Conservation (phyloP, 2,888 invertebrate genomes). For the Agrilus cyanescens region DNA sequence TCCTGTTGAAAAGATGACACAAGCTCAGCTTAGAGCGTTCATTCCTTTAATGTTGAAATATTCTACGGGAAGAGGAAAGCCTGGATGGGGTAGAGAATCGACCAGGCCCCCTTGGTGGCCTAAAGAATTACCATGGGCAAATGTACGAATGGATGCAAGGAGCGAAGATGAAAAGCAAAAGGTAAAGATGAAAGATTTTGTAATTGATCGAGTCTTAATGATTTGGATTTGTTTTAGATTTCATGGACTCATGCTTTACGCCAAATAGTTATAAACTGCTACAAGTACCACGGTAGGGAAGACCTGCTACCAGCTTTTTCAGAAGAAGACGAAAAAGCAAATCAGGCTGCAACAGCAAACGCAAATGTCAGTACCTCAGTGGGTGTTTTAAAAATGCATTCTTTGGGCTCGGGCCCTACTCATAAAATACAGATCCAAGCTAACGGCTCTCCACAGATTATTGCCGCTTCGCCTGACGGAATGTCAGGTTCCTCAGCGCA, state of each 20-base stretch:
- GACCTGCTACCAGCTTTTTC: slow-evolving; percentile 89
- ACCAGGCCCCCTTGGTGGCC: slow-evolving; percentile 98
- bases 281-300: slow-evolving; percentile 94
- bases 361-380: slow-evolving; percentile 36
- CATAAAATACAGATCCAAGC: slow-evolving; percentile 41
- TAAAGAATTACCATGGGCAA: slow-evolving; percentile 94
- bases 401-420: slow-evolving; percentile 34
- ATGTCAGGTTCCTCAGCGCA: slow-evolving; percentile 44
- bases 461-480: slow-evolving; percentile 40
- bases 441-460: slow-evolving; percentile 39
- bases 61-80: slow-evolving; percentile 92
- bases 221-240: slow-evolving; percentile 49
- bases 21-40: slow-evolving; percentile 91
- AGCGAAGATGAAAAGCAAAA: slow-evolving; percentile 95
- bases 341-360: slow-evolving; percentile 43
- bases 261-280: slow-evolving; percentile 95
- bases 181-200: slow-evolving; percentile 40
- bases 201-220: slow-evolving; percentile 1
- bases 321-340: slow-evolving; percentile 77
- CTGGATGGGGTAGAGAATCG: slow-evolving; percentile 94
- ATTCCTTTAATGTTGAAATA: slow-evolving; percentile 97
- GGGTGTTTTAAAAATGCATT: slow-evolving; percentile 42
- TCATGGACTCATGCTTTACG: slow-evolving; percentile 96
- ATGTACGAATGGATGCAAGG: slow-evolving; percentile 93
- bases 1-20: slow-evolving; percentile 98